phyloP scores from a whole-genome alignment of 1,140 invertebrate species.

The Octopus bimaculoides region DNA sequence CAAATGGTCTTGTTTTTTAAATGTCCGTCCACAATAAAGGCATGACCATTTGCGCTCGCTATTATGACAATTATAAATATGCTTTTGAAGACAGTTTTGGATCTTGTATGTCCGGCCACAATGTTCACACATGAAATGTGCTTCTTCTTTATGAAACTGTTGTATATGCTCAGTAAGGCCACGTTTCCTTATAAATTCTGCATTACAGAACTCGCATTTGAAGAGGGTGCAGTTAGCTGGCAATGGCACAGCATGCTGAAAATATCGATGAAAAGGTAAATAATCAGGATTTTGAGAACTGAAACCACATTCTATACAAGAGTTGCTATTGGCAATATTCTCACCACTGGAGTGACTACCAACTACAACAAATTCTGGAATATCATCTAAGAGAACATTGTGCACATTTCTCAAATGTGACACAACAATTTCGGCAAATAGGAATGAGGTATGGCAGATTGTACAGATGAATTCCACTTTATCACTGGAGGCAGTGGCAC shows the following conservation, averaged over 20 bases:
- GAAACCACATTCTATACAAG: neutral
- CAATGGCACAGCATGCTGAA: neutral
- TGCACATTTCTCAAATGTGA: neutral
- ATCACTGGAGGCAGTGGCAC: neutral
- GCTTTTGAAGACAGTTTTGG: neutral
- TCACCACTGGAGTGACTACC: neutral
- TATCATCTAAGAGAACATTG: neutral
- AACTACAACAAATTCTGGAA: neutral
- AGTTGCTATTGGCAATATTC: neutral
- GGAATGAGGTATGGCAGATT: neutral
- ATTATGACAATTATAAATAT: conserved; percentile 4
- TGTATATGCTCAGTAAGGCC: neutral
- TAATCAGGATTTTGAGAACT: neutral
- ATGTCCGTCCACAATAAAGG: neutral
- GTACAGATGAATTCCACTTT: conserved; percentile 8
- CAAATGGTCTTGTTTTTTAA: neutral
- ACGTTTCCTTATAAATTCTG: neutral
- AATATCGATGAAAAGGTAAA: neutral
- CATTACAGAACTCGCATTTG: neutral
- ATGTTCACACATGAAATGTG: neutral
- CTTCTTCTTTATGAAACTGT: neutral
- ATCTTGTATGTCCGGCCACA: neutral
- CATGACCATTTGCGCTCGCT: neutral
- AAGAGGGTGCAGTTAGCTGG: neutral
- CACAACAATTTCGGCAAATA: neutral